A percentile compares a stretch with the other conserved stretches of the same genome.
Evolutionary conservation across 2,888 invertebrate species (phyloP).

Genomic region (Oasisia sp.): DNA sequence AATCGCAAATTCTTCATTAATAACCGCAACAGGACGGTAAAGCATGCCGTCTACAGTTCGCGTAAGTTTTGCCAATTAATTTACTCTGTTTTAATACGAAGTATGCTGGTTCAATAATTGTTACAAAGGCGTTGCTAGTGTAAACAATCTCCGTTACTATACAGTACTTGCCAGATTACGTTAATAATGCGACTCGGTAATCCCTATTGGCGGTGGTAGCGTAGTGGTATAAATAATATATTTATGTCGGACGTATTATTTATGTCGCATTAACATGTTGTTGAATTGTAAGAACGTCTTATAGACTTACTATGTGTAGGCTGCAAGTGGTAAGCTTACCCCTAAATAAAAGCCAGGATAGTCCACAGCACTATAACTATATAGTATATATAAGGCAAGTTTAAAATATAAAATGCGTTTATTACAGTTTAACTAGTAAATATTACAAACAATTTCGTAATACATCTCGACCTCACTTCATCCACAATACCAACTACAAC

Average conservation of each 20-base stretch:
- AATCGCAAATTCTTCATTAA: neutral
- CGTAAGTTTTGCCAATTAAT: neutral
- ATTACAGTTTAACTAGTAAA: too few relatives aligned
- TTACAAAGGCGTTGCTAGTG: slow-evolving; percentile 5
- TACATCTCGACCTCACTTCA: too few relatives aligned
- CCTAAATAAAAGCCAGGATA: too few relatives aligned
- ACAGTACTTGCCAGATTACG: neutral
- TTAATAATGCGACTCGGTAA: neutral
- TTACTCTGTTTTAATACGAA: neutral
- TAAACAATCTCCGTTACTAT: slow-evolving; percentile 6
- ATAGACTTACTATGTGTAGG: too few relatives aligned
- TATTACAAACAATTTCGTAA: too few relatives aligned
- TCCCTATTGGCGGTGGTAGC: neutral
- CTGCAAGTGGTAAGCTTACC: too few relatives aligned
- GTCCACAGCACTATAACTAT: too few relatives aligned
- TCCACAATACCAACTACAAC: too few relatives aligned
- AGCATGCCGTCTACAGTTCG: neutral
- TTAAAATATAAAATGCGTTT: too few relatives aligned
- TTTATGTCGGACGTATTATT: neutral
- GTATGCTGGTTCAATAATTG: neutral
- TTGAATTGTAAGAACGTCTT: neutral
- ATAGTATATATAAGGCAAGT: too few relatives aligned
- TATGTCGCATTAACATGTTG: neutral
- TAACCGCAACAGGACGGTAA: neutral
- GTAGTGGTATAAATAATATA: slow-evolving; percentile 7